These are phyloP conservation scores for Calidris pugnax DNA, from an alignment of 2,113 vertebrate genomes.

Conservation along the genomic window DNA sequence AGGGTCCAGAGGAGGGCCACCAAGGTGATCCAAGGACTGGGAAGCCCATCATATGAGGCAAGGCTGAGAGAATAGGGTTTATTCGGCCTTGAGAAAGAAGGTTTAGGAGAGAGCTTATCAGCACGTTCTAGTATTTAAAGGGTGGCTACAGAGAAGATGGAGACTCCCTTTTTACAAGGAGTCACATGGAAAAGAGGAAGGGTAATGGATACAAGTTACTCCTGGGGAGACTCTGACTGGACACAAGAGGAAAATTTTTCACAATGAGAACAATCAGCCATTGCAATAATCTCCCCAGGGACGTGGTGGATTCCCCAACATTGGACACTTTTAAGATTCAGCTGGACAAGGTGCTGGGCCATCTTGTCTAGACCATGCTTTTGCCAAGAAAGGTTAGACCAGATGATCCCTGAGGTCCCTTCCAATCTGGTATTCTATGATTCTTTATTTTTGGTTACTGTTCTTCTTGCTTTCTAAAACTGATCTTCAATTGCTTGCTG, in stretches of 20 bases:
- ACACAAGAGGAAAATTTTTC: background rate
- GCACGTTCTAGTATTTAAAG: background rate
- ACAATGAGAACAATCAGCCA: background rate
- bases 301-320: background rate
- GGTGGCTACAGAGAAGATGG: background rate
- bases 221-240: background rate
- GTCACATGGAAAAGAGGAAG: background rate
- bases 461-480: background rate
- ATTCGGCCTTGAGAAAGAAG: background rate
- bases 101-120: background rate
- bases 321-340: background rate
- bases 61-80: background rate
- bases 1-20: background rate
- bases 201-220: background rate
- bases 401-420: background rate
- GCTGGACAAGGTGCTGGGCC: background rate
- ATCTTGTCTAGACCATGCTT: background rate
- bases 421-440: background rate
- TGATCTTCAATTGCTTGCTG: background rate
- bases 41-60: background rate
- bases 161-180: background rate
- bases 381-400: background rate
- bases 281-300: background rate
- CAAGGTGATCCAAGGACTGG: background rate
- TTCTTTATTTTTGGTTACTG: background rate